Evolutionary conservation across 2,888 invertebrate species (phyloP), one percentile per base, ranked within the genome.

Genomic region (Crioceris asparagi): DNA sequence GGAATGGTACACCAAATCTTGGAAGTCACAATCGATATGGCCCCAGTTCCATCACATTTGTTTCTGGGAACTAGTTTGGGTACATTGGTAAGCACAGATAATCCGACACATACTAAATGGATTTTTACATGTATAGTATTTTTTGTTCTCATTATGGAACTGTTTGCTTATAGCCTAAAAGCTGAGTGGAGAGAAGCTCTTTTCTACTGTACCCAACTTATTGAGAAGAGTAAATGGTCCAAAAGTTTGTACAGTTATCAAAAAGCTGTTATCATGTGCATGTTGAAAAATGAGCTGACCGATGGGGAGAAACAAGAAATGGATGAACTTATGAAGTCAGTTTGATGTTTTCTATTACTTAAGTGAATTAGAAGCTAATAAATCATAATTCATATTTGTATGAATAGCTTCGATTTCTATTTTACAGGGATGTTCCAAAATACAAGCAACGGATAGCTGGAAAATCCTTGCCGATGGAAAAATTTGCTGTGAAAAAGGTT

Each of bases 391-490:
- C n/a, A n/a, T n/a, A n/a, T n/a, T n/a, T n/a, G n/a, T n/a, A n/a
- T n/a, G n/a, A n/a, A n/a, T n/a, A n/a, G n/a, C n/a, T n/a, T n/a
- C n/a, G n/a, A n/a, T 37, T 29, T 36, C 38, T 39, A 40, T 40
- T 46, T 59, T 60, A 29, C 60, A 86, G 84, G 49, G 75, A 80
- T 51, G 86, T 88, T 4, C 85, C 92, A 2, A 70, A 71, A 35
- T 78, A 79, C 62, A 90, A 88, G 54, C 87, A 92, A 57, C 75
- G 86, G 39, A 87, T 96, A 37, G 93, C 94, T 18, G 96, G 97
- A 1, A 96, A 96, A 66, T 94, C 94, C 0, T 66, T 97, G 46
- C 96, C 97, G 2, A 83, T 94, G 77, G 96, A 97, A 65, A 97
- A 97, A 64, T 96, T 94, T 65, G 83, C 85, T 30, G 76, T 87